Evolutionary conservation across 2,113 vertebrate genomes (phyloP).

Genomic region (Cranoglanis bouderius): DNA sequence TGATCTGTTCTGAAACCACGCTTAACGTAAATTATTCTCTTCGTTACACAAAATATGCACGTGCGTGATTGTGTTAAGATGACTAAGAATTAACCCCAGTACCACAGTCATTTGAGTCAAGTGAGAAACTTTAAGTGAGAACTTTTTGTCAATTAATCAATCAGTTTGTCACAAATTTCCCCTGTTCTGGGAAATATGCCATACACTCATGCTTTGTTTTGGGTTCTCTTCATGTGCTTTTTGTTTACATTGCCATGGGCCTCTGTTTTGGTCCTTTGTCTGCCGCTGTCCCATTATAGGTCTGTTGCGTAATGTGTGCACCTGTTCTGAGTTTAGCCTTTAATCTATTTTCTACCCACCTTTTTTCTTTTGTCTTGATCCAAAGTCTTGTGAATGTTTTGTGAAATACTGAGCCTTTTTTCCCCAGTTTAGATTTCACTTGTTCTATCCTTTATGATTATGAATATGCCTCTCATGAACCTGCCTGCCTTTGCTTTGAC

Average conservation of each 20-base stretch:
- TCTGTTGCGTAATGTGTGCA: not conserved
- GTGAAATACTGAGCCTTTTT: not conserved
- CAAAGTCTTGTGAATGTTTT: not conserved
- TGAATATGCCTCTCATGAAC: not conserved
- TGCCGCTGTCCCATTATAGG: not conserved
- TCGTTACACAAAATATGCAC: not conserved
- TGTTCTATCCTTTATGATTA: not conserved
- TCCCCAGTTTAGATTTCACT: not conserved
- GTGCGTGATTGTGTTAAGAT: not conserved
- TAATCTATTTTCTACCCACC: not conserved
- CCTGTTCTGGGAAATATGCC: not conserved
- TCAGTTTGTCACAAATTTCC: not conserved
- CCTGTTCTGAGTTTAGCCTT: not conserved
- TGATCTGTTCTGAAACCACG: not conserved
- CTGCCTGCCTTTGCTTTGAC: not conserved
- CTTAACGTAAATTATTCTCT: not conserved
- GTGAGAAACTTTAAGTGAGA: no score
- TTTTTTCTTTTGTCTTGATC: not conserved
- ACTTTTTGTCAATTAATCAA: not conserved
- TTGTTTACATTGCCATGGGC: not conserved
- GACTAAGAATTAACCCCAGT: not conserved
- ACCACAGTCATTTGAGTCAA: not conserved
- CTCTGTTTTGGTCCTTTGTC: constrained; percentile 8
- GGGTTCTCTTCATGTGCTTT: not conserved
- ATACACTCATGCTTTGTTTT: not conserved